Conservation (phyloP, 2,888 invertebrate genomes). For the Argyresthia albistria region DNA sequence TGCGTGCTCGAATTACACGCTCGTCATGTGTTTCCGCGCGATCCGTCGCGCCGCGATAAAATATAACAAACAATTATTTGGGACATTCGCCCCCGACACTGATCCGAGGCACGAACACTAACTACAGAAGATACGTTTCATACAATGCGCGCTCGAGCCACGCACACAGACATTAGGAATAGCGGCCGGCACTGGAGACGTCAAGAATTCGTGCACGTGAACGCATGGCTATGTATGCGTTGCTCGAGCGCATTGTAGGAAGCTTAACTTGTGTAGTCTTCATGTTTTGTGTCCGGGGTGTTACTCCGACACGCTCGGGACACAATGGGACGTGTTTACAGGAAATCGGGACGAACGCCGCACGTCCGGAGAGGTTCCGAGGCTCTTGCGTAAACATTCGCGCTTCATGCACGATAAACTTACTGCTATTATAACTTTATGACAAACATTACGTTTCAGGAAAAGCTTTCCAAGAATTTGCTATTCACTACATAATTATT, state of each 20-base stretch:
- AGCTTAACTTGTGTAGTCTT: too few relatives aligned
- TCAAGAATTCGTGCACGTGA: too few relatives aligned
- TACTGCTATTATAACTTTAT: conserved; percentile 15
- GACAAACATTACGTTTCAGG: conserved; percentile 2
- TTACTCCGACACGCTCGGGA: conserved; percentile 29
- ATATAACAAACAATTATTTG: conserved; percentile 34
- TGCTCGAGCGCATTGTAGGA: too few relatives aligned
- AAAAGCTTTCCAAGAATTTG: too few relatives aligned
- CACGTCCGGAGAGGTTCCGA: conserved; percentile 10
- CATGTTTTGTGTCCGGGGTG: not conserved
- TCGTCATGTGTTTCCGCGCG: not conserved
- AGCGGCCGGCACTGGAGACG: too few relatives aligned
- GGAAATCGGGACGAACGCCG: conserved; percentile 38
- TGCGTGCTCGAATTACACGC: not conserved
- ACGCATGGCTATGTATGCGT: too few relatives aligned
- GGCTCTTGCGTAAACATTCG: conserved; percentile 26
- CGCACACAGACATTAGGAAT: too few relatives aligned
- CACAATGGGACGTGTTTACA: conserved; percentile 55
- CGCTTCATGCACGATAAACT: conserved; percentile 27
- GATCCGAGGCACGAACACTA: not conserved
- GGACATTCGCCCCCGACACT: conserved; percentile 7
- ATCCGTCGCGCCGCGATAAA: conserved; percentile 9
- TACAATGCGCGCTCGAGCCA: too few relatives aligned
- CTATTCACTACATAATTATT: too few relatives aligned
- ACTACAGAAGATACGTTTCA: too few relatives aligned